These are phyloP conservation scores for Thunnus albacares DNA, from an alignment of 2,797 vertebrate genomes.

Conservation along the genomic window DNA sequence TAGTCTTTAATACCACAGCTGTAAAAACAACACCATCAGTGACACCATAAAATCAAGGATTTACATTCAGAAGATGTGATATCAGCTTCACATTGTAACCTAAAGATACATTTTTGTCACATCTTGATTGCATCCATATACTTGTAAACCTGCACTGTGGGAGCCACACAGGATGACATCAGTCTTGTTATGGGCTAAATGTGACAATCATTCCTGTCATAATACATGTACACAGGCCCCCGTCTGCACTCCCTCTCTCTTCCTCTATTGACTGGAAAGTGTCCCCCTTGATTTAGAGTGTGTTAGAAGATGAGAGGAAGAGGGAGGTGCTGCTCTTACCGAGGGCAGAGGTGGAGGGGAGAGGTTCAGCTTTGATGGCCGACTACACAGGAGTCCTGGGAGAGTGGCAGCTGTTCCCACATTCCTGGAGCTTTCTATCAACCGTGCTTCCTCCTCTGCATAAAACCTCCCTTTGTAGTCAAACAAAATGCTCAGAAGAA, in stretches of 20 bases:
- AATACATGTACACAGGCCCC: constrained; percentile 31
- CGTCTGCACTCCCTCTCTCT: constrained; percentile 33
- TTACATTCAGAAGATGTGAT: neutral
- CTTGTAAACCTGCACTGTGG: neutral
- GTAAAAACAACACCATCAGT: neutral
- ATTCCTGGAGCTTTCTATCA: constrained; percentile 51
- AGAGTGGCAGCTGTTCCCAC: constrained; percentile 65
- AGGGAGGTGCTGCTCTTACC: constrained; percentile 66
- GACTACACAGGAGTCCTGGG: constrained; percentile 60
- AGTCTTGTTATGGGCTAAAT: constrained; percentile 1
- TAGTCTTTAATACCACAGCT: constrained; percentile 2
- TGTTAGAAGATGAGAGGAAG: constrained; percentile 78
- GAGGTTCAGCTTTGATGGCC: constrained; percentile 77
- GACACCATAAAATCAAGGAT: constrained; percentile 3
- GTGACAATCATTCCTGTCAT: constrained; percentile 45
- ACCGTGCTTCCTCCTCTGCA: constrained; percentile 49
- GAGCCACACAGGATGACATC: constrained; percentile 22
- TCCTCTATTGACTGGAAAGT: constrained; percentile 57
- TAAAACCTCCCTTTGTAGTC: constrained; percentile 61
- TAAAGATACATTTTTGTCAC: constrained; percentile 1
- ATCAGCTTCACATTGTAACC: too few species aligned
- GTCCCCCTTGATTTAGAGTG: constrained; percentile 69
- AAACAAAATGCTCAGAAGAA: constrained; percentile 29
- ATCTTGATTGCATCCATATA: neutral
- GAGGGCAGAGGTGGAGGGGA: constrained; percentile 72